Evolutionary conservation across 2,113 vertebrate species (phyloP).

Genomic region (Pangasianodon gigas): DNA sequence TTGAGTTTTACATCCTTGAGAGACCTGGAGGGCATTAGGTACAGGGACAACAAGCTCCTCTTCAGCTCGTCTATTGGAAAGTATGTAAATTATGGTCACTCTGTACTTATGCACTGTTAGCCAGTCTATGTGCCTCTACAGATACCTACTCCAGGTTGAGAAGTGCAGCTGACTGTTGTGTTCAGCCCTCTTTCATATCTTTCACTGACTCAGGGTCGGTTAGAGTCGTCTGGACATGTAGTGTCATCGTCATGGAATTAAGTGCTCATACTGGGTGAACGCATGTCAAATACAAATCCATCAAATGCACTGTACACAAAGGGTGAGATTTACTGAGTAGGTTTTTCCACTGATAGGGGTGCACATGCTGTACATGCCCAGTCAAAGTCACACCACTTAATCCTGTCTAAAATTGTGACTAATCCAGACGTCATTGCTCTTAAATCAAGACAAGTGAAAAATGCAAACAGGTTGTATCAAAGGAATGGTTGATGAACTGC

Average conservation of each 20-base stretch:
- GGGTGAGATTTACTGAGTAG: background rate
- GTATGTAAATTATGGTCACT: background rate
- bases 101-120: background rate
- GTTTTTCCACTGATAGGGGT: background rate
- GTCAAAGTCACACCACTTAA: background rate
- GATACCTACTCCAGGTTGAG: background rate
- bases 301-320: background rate
- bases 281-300: slow-evolving; percentile 4
- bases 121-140: background rate
- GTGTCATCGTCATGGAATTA: background rate
- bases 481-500: background rate
- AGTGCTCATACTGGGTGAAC: background rate
- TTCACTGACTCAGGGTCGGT: background rate
- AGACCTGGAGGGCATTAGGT: background rate
- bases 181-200: background rate
- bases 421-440: background rate
- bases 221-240: slow-evolving; percentile 10
- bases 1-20: background rate
- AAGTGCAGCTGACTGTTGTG: background rate
- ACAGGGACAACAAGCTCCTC: no score
- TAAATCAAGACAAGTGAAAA: background rate
- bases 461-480: background rate
- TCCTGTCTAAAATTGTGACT: background rate
- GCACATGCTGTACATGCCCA: background rate
- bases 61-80: background rate